A percentile compares a stretch with the other conserved stretches of the same genome.
These are phyloP conservation scores for Syngnathus floridae DNA, from an alignment of 2,113 vertebrate species.

Conservation along the genomic window DNA sequence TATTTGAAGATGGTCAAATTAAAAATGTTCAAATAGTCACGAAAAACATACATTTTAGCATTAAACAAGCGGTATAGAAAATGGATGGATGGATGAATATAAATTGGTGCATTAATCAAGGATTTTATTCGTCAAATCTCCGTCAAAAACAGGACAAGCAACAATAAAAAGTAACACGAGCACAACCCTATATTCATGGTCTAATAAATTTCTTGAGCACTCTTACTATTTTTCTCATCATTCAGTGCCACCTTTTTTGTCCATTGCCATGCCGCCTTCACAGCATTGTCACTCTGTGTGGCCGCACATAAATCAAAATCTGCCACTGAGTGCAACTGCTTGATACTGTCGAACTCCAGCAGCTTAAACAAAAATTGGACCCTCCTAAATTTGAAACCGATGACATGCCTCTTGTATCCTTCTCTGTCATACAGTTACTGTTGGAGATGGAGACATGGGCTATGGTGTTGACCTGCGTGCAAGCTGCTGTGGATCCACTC, in stretches of 20 bases:
- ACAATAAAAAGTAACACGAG: too few species aligned
- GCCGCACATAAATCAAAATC: neutral
- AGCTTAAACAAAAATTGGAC: neutral
- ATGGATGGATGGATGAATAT: constrained; percentile 6
- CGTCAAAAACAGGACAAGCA: neutral
- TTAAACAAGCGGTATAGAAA: too few species aligned
- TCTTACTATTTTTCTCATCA: too few species aligned
- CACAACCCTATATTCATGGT: too few species aligned
- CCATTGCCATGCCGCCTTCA: too few species aligned
- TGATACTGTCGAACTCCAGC: neutral
- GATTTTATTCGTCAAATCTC: too few species aligned
- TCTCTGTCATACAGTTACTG: constrained; percentile 20
- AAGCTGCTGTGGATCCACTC: constrained; percentile 59
- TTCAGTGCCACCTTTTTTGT: neutral
- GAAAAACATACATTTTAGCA: too few species aligned
- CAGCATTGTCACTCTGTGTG: neutral
- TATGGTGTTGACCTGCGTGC: constrained; percentile 50
- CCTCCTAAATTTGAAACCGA: too few species aligned
- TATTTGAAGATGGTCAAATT: too few species aligned
- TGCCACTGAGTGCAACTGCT: neutral
- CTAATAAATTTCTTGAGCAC: too few species aligned
- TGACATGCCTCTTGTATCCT: neutral
- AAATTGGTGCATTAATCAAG: too few species aligned
- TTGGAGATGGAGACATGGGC: constrained; percentile 54
- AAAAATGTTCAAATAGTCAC: too few species aligned